Evolutionary conservation across 2,888 invertebrate species (phyloP).

Genomic region (Pediacus dermestoides): DNA sequence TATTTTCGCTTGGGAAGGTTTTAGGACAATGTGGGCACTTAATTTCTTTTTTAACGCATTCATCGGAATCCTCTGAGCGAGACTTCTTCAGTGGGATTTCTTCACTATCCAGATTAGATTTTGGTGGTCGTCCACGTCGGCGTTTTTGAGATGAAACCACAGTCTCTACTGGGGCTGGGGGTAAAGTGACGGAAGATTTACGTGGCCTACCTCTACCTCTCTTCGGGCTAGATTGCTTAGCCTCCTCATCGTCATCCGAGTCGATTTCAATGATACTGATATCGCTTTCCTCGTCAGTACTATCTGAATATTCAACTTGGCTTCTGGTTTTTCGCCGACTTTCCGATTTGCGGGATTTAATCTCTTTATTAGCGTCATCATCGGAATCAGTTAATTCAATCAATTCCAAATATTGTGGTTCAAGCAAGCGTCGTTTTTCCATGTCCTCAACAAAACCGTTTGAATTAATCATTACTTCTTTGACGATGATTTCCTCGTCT

Average conservation of each 20-base stretch:
- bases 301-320: neutral
- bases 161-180: too few species aligned
- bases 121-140: constrained; percentile 32
- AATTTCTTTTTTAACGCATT: constrained; percentile 30
- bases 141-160: too few species aligned
- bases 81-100: constrained; percentile 28
- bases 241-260: constrained; percentile 32
- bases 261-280: too few species aligned
- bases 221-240: constrained; percentile 11
- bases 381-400: constrained; percentile 44
- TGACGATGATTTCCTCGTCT: constrained; percentile 47
- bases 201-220: constrained; percentile 15
- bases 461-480: constrained; percentile 45
- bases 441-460: constrained; percentile 40
- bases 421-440: constrained; percentile 1
- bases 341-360: constrained; percentile 3
- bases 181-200: constrained; percentile 9
- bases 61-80: constrained; percentile 24
- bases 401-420: neutral
- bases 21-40: constrained; percentile 44
- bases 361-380: constrained; percentile 34
- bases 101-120: constrained; percentile 17
- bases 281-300: constrained; percentile 11
- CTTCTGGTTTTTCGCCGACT: constrained; percentile 12
- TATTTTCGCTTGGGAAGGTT: constrained; percentile 45